These are phyloP conservation scores for Phrynocephalus versicolor DNA, from an alignment of 2,113 vertebrate species.

Conservation along the genomic window DNA sequence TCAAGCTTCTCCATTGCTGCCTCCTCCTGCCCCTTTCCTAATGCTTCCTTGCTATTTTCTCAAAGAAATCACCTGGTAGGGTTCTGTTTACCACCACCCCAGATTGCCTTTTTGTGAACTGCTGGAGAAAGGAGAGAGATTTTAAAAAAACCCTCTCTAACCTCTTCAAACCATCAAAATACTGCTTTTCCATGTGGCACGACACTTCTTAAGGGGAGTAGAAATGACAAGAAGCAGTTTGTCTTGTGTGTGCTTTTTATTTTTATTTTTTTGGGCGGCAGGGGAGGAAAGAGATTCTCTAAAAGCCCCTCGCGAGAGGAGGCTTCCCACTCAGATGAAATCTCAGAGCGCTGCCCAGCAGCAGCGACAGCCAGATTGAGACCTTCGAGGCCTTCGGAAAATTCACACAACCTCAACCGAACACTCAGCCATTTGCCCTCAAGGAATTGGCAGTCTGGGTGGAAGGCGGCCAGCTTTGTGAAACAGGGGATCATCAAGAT, in stretches of 20 bases:
- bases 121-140: not conserved
- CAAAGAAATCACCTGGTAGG: conserved; percentile 5
- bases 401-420: not conserved
- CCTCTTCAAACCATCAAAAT: not conserved
- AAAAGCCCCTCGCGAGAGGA: not conserved
- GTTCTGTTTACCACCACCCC: not conserved
- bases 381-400: conserved; percentile 18
- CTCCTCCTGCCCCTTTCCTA: not conserved
- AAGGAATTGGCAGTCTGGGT: not conserved
- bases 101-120: not conserved
- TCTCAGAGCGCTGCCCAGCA: not conserved
- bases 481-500: not conserved
- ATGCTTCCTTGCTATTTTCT: conserved; percentile 30
- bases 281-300: not conserved
- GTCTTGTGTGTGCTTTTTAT: not conserved
- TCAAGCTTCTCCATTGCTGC: not conserved
- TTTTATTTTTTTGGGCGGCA: too few species aligned
- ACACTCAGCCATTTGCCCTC: conserved; percentile 1
- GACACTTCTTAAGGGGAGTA: not conserved
- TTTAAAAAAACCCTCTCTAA: too few species aligned
- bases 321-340: not conserved
- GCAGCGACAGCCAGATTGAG: not conserved
- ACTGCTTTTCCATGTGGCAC: not conserved
- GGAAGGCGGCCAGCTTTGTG: not conserved
- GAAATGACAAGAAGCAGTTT: too few species aligned